phyloP scores from a whole-genome alignment of 2,797 vertebrate species.

The Ctenopoma kingsleyae region DNA sequence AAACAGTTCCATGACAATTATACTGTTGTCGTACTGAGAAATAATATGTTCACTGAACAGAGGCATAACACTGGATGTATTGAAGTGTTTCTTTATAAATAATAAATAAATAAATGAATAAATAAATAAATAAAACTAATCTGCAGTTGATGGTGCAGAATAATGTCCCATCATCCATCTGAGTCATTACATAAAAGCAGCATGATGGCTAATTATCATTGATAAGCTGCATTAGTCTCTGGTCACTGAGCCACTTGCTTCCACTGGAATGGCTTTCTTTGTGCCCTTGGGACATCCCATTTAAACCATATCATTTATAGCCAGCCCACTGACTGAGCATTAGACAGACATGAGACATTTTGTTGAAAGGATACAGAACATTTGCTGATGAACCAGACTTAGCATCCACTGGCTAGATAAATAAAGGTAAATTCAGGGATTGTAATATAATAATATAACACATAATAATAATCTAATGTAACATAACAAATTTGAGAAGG shows the following conservation, averaged over 20 bases:
- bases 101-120: conserved; percentile 21
- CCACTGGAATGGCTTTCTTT: conserved; percentile 37
- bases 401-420: conserved; percentile 3
- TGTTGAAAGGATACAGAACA: conserved; percentile 18
- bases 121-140: conserved; percentile 33
- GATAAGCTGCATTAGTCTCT: conserved; percentile 59
- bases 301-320: conserved; percentile 44
- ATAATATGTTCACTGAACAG: conserved; percentile 17
- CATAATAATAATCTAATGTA: no score
- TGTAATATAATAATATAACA: no score
- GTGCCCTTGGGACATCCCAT: conserved; percentile 35
- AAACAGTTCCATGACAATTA: neutral
- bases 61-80: conserved; percentile 1
- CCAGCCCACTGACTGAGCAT: conserved; percentile 10
- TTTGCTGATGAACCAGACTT: conserved; percentile 14
- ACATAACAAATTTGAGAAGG: conserved; percentile 3
- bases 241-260: conserved; percentile 57
- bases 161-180: conserved; percentile 42
- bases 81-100: conserved; percentile 16
- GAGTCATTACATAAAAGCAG: conserved; percentile 47
- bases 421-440: conserved; percentile 11
- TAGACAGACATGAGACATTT: conserved; percentile 11
- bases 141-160: conserved; percentile 37
- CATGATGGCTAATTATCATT: conserved; percentile 55
- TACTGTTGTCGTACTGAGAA: conserved; percentile 5